phyloP scores from a whole-genome alignment of 2,797 vertebrate genomes.

The Notolabrus celidotus region DNA sequence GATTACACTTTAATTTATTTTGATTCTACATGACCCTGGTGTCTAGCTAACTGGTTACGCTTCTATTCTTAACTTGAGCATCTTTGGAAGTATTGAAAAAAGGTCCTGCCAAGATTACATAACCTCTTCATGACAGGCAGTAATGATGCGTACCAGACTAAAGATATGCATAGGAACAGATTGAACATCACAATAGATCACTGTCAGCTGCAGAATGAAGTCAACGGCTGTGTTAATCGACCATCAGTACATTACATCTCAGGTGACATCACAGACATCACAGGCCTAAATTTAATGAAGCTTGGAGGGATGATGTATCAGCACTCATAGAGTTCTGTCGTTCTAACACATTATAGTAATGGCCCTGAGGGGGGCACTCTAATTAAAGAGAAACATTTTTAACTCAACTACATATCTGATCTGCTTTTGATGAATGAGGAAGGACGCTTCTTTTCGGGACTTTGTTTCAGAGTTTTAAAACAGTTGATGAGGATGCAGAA shows the following conservation, averaged over 20 bases:
- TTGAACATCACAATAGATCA: slow-evolving; percentile 48
- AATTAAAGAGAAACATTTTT: slow-evolving; percentile 46
- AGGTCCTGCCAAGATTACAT: slow-evolving; percentile 1
- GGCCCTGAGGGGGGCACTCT: slow-evolving; percentile 32
- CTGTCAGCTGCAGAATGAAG: slow-evolving; percentile 38
- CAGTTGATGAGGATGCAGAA: slow-evolving; percentile 11
- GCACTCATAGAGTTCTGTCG: slow-evolving; percentile 24
- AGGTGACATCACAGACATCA: slow-evolving; percentile 58
- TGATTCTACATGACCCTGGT: no score
- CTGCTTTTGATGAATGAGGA: slow-evolving; percentile 30
- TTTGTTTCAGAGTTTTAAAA: slow-evolving; percentile 32
- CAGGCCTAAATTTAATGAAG: slow-evolving; percentile 51
- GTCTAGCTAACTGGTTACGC: no score
- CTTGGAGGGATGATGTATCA: slow-evolving; percentile 43
- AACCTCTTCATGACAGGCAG: slow-evolving; percentile 14
- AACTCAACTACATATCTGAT: slow-evolving; percentile 20
- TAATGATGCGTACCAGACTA: slow-evolving; percentile 41
- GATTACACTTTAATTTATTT: no score
- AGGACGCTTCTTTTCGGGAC: slow-evolving; percentile 1
- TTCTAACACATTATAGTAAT: slow-evolving; percentile 41
- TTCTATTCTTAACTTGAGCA: not conserved
- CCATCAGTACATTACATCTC: slow-evolving; percentile 47
- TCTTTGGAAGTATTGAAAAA: slow-evolving; percentile 6
- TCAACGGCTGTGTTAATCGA: slow-evolving; percentile 44
- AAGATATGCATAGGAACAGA: slow-evolving; percentile 42